Evolutionary conservation across 1,140 invertebrate genomes (phyloP), one percentile per base, ranked within the genome.

Genomic region (Trichomalopsis sarcophagae): DNA sequence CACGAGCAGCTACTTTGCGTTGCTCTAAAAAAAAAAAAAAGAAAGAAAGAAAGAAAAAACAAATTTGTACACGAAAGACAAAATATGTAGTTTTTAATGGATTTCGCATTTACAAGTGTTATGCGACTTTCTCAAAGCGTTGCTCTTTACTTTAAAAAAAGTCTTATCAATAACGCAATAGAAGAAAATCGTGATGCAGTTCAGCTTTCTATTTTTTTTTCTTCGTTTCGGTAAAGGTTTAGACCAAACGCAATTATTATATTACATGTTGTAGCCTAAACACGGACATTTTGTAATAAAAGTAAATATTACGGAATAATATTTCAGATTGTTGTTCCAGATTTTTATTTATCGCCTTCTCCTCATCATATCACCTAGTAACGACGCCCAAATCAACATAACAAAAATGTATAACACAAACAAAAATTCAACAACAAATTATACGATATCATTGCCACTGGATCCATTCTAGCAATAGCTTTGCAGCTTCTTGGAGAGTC

Each of bases 181-280:
- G 55, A 86, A 89, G 87, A 86, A 90, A 90, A 87, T 90, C 88
- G 87, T 90, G 90, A 90, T 91, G 89, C 91, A 91, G 90, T 91
- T 92, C 89, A 90, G 90, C 89, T 92, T 91, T 90, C 85, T 74
- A 75, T 77, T 81, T 71, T 82, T 82, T 85, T 81, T 73, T 87
- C 77, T 84, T 89, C 89, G 86, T 90, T 93, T 92, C 89, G 89
- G 89, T 91, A 92, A 92, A 90, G 91, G 91, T 93, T 89, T 93
- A 92, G 91, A 93, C 91, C 92, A 92, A 92, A 93, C 90, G 91
- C 91, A 90, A 93, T 93, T 91, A 92, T 92, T 92, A 93, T 92
- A 92, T 92, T 93, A 93, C 92, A 92, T 92, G 92, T 93, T 93
- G 92, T 93, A 93, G 92, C 90, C 91, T 92, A 92, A 93, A 91